Conservation (phyloP, 2,797 vertebrate species). For the Rhincodon typus region DNA sequence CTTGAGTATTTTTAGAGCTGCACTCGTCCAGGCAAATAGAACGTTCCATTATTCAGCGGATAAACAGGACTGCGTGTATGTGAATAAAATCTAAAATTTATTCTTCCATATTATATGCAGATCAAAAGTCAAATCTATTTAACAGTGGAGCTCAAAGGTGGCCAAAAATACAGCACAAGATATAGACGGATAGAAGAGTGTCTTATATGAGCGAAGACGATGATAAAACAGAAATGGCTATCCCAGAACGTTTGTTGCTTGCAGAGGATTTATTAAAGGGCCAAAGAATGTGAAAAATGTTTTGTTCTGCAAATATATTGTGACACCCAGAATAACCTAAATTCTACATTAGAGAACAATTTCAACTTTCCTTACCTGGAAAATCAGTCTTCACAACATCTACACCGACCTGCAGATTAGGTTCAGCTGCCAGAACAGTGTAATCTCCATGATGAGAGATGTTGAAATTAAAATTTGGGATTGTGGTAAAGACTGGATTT, state of each 20-base stretch:
- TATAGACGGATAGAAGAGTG: not conserved
- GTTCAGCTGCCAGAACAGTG: constrained; percentile 82
- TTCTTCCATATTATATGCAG: not conserved
- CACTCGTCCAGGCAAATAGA: too few relatives aligned
- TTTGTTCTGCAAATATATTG: not conserved
- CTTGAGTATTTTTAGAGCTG: too few relatives aligned
- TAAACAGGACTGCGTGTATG: too few relatives aligned
- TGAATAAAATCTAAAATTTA: too few relatives aligned
- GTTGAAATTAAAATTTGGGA: constrained; percentile 76
- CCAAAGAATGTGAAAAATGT: not conserved
- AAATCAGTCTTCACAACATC: constrained; percentile 86
- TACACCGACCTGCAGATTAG: constrained; percentile 74
- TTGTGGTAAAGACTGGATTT: constrained; percentile 46
- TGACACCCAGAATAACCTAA: not conserved
- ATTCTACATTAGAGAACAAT: not conserved
- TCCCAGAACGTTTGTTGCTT: not conserved
- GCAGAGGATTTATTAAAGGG: not conserved
- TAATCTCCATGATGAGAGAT: constrained; percentile 93
- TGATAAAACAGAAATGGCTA: not conserved
- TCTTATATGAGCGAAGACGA: not conserved
- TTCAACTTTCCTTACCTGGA: constrained; percentile 65
- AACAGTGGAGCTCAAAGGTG: not conserved
- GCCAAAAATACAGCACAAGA: not conserved
- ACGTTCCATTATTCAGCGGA: too few relatives aligned
- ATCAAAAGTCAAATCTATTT: not conserved